Evolutionary conservation across 2,888 invertebrate genomes (phyloP).

Genomic region (Lithosia quadra): DNA sequence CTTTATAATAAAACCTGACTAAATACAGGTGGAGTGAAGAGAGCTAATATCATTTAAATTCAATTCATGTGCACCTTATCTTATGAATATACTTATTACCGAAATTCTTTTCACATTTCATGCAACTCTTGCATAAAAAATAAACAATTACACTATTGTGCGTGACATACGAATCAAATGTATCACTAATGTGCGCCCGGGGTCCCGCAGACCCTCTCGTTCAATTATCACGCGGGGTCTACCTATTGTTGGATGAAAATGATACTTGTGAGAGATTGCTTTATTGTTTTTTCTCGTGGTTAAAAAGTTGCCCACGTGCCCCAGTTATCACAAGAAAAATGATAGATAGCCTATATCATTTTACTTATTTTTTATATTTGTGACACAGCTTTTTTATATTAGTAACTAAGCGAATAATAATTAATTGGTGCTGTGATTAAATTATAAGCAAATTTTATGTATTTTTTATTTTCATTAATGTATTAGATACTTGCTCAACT

Average conservation of each 20-base stretch:
- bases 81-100: no score
- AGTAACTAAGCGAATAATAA: no score
- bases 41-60: background rate
- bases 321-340: constrained; percentile 62
- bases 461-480: background rate
- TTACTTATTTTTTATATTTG: background rate
- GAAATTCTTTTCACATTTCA: background rate
- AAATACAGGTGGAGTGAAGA: no score
- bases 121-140: constrained; percentile 12
- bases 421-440: no score
- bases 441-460: background rate
- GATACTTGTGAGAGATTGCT: constrained; percentile 87
- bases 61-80: no score
- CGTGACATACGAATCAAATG: constrained; percentile 81
- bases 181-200: constrained; percentile 74
- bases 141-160: constrained; percentile 59
- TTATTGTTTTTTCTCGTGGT: constrained; percentile 87
- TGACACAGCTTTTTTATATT: background rate
- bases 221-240: constrained; percentile 83
- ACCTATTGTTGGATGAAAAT: constrained; percentile 82
- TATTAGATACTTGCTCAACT: no score
- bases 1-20: background rate
- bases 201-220: constrained; percentile 75
- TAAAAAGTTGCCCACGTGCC: constrained; percentile 81
- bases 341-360: constrained; percentile 14